These are phyloP conservation scores for Pogonocichla stellata DNA, from an alignment of 2,113 vertebrate species.

Conservation along the genomic window DNA sequence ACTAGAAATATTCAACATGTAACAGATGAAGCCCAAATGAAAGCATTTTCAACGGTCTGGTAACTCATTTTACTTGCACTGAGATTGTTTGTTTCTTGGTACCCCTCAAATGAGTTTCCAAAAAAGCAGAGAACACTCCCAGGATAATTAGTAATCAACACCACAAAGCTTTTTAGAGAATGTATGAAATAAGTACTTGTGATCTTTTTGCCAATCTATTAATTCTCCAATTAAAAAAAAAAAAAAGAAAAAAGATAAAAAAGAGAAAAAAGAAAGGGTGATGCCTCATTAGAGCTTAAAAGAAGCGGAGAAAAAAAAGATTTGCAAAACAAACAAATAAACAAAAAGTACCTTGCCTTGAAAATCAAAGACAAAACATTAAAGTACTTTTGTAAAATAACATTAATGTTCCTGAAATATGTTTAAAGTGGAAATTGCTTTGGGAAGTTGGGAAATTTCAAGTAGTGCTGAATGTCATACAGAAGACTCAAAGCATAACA, in stretches of 20 bases:
- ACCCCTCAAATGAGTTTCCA: background rate
- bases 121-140: background rate
- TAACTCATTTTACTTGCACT: background rate
- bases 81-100: background rate
- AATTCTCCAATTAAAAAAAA: background rate
- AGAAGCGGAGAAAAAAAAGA: background rate
- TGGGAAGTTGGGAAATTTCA: slow-evolving; percentile 50
- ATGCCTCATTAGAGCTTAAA: slow-evolving; percentile 28
- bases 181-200: background rate
- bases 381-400: slow-evolving; percentile 31
- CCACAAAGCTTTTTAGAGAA: background rate
- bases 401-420: slow-evolving; percentile 25
- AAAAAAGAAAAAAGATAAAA: background rate
- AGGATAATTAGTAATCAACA: slow-evolving; percentile 41
- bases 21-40: background rate
- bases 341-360: background rate
- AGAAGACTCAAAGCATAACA: background rate
- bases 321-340: background rate
- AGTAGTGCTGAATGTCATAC: background rate
- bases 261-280: background rate
- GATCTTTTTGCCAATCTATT: slow-evolving; percentile 45
- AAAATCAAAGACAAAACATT: slow-evolving; percentile 50
- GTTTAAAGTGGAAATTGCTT: slow-evolving; percentile 47
- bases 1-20: background rate
- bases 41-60: background rate